Evolutionary conservation across 2,113 vertebrate species (phyloP), one percentile per base, ranked within the genome.

Genomic region (Thomomys bottae): DNA sequence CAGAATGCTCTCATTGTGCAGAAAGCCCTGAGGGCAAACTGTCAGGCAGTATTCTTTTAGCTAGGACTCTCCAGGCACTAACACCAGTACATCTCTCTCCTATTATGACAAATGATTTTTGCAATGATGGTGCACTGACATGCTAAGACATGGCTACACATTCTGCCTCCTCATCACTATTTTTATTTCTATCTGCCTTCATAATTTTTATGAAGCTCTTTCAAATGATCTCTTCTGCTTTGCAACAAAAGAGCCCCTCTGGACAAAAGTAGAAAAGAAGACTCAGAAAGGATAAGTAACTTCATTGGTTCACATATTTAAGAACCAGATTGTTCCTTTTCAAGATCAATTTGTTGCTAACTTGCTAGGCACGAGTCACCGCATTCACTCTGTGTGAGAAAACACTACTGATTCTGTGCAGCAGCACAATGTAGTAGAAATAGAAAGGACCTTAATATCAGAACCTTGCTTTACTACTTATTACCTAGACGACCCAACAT

Each of bases 1-100:
- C 28, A 10, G 14, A 49, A 94, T 40, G 28, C 45, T 91, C 79
- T 88, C 40, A 20, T 66, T 81, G 72, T 36, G 42, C 71, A 90
- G 57, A 68, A 77, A 92, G 34, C 54, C 80, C 57, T 40, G 49
- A 28, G 15, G 23, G n/a, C 64, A 63, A 57, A 84, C 81, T 61
- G 42, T 68, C 11, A 45, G 34, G 28, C 34, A 71, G 84, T 64
- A 34, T 72, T 81, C 72, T 92, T 72, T 40, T 81, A 85, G 66
- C 81, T 57, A 71, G 75, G 78, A 75, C 36, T 54, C 71, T 45
- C 45, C 63, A 70, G 36, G 34, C 10, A 2, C 88, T 30, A 28
- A 82, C 1, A 7, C 3, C 34, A 91, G 40, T 6, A 87, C 63
- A 54, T 6, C 38, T 1, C 72, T 70, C 64, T 72, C 23, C 10